Conservation (phyloP, 2,797 vertebrate species). For the Lacerta agilis region DNA sequence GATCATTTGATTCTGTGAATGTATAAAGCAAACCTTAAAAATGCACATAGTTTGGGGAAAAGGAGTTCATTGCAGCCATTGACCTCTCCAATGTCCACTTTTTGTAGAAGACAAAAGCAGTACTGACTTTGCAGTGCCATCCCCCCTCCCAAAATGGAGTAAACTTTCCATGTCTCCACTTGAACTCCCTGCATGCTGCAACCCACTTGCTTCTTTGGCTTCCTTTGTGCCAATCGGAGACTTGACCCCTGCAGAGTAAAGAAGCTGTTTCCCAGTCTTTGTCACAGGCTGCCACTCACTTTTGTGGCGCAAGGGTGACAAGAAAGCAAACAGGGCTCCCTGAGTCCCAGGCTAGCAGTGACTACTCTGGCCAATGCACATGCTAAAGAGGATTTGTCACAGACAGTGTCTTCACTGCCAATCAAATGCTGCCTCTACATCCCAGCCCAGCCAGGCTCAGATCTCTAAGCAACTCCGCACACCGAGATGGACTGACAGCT, state of each 20-base stretch:
- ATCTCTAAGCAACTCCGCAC: conserved; percentile 40
- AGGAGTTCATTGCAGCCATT: background rate
- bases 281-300: conserved; percentile 22
- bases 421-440: background rate
- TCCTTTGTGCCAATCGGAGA: background rate
- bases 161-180: background rate
- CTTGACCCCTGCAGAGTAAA: background rate
- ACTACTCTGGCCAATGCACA: background rate
- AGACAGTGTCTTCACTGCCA: conserved; percentile 28
- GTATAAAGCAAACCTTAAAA: background rate
- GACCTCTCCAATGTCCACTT: background rate
- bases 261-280: background rate
- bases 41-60: background rate
- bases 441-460: conserved; percentile 12
- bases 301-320: background rate
- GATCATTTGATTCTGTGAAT: background rate
- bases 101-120: background rate
- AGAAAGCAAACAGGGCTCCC: background rate
- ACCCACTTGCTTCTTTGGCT: background rate
- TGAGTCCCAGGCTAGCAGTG: conserved; percentile 14
- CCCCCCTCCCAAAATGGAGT: background rate
- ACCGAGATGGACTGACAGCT: conserved; percentile 35
- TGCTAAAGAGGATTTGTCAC: conserved; percentile 4
- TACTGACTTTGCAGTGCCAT: too few relatives aligned
- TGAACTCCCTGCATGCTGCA: background rate